Evolutionary conservation across 2,797 vertebrate species (phyloP).

Genomic region (Pygocentrus nattereri): DNA sequence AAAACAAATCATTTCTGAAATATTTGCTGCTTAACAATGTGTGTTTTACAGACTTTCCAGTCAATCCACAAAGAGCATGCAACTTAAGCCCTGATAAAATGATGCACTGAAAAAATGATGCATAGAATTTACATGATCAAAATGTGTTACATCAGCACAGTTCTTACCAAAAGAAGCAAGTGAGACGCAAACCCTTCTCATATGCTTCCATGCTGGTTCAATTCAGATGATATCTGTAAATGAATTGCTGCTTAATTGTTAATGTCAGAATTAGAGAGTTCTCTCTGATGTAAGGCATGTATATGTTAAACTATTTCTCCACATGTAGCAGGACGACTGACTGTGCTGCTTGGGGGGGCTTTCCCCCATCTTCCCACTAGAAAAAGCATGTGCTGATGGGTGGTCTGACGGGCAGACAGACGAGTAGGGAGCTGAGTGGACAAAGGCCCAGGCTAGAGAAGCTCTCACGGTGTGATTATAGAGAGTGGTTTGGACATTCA

Average conservation of each 20-base stretch:
- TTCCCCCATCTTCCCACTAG: slow-evolving; percentile 60
- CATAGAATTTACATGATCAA: too few relatives aligned
- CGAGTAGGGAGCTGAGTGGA: slow-evolving; percentile 70
- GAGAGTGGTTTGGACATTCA: slow-evolving; percentile 70
- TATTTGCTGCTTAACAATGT: not conserved
- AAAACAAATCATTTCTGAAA: not conserved
- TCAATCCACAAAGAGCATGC: slow-evolving; percentile 20
- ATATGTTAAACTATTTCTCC: slow-evolving; percentile 63
- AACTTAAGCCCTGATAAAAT: not conserved
- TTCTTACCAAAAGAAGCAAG: not conserved
- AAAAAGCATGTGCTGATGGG: slow-evolving; percentile 60
- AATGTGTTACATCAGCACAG: too few relatives aligned
- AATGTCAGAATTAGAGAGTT: slow-evolving; percentile 5
- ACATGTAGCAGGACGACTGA: slow-evolving; percentile 69
- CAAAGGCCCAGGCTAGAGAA: slow-evolving; percentile 69
- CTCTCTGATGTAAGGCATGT: slow-evolving; percentile 24
- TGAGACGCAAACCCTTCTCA: not conserved
- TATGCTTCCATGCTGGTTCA: slow-evolving; percentile 30
- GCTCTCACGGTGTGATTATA: slow-evolving; percentile 74
- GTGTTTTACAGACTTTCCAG: not conserved
- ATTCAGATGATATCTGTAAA: slow-evolving; percentile 16
- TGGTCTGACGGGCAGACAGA: slow-evolving; percentile 39
- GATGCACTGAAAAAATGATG: not conserved
- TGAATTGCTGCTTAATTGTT: not conserved
- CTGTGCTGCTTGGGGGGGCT: slow-evolving; percentile 70